phyloP scores from a whole-genome alignment of 2,888 invertebrate species.

The Tupiocoris notatus region DNA sequence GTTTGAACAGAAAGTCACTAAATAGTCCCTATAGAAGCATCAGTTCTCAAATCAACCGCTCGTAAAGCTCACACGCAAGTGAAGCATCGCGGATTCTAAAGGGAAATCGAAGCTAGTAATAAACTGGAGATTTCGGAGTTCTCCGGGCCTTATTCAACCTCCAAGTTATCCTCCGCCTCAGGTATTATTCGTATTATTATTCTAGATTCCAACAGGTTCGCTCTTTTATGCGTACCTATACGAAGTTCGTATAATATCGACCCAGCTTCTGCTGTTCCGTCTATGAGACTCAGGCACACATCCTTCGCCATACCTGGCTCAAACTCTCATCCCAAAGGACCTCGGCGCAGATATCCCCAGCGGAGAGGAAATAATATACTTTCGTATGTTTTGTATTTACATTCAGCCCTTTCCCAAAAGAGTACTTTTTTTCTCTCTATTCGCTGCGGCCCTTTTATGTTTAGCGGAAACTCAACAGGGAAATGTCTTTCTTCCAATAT shows the following conservation, averaged over 20 bases:
- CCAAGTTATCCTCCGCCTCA: background rate
- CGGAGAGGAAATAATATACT: background rate
- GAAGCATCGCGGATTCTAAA: background rate
- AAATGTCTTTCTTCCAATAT: background rate
- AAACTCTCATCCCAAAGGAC: background rate
- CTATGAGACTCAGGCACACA: too few relatives aligned
- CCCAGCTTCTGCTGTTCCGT: background rate
- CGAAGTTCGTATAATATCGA: background rate
- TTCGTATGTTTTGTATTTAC: background rate
- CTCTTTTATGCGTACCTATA: slow-evolving; percentile 1
- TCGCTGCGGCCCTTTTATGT: background rate
- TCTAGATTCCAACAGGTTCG: slow-evolving; percentile 6
- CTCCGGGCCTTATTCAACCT: background rate
- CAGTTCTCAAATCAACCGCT: too few relatives aligned
- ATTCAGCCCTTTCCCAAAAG: background rate
- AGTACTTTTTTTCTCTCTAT: background rate
- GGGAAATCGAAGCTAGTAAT: background rate
- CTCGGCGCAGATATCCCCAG: background rate
- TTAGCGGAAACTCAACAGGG: background rate
- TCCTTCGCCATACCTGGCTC: too few relatives aligned
- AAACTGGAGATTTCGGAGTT: background rate
- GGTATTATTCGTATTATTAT: background rate
- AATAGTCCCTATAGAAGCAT: background rate
- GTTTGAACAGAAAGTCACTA: background rate
- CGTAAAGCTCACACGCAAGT: too few relatives aligned